Evolutionary conservation across 2,113 vertebrate species (phyloP).

Genomic region (Lophochroa leadbeateri): DNA sequence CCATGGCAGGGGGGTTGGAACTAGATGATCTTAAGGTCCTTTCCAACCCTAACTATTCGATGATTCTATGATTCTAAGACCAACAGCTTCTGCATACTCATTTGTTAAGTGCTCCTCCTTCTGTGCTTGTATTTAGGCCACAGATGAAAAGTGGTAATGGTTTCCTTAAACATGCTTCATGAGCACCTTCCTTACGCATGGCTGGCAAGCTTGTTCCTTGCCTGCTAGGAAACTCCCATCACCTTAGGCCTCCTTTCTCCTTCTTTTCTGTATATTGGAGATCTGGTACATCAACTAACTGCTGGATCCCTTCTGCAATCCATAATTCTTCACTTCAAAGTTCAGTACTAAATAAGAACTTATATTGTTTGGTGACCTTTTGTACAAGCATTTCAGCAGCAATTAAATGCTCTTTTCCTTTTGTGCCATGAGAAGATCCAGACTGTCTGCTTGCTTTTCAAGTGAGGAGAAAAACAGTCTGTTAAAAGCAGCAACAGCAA

Average conservation of each 20-base stretch:
- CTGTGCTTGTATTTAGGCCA: neutral
- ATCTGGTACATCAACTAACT: slow-evolving; percentile 43
- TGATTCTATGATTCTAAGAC: no score
- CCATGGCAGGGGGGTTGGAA: no score
- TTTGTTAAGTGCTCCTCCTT: neutral
- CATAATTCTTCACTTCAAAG: slow-evolving; percentile 72
- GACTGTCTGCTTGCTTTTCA: slow-evolving; percentile 64
- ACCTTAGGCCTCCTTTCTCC: slow-evolving; percentile 50
- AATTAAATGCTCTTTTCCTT: slow-evolving; percentile 72
- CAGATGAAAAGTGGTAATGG: neutral
- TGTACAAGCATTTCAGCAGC: slow-evolving; percentile 70
- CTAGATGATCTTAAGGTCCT: no score
- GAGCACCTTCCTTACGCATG: slow-evolving; percentile 10
- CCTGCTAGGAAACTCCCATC: slow-evolving; percentile 54
- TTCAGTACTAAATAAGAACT: slow-evolving; percentile 70
- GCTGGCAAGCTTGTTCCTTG: slow-evolving; percentile 40
- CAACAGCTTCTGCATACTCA: neutral
- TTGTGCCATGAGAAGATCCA: slow-evolving; percentile 44
- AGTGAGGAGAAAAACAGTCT: slow-evolving; percentile 53
- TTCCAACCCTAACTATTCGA: no score
- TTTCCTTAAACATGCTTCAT: slow-evolving; percentile 29
- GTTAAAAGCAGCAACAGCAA: neutral
- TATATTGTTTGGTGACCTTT: slow-evolving; percentile 74
- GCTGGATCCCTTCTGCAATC: slow-evolving; percentile 46
- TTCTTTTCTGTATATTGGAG: slow-evolving; percentile 29